phyloP scores from a whole-genome alignment of 2,113 vertebrate species.

The Bucco capensis region DNA sequence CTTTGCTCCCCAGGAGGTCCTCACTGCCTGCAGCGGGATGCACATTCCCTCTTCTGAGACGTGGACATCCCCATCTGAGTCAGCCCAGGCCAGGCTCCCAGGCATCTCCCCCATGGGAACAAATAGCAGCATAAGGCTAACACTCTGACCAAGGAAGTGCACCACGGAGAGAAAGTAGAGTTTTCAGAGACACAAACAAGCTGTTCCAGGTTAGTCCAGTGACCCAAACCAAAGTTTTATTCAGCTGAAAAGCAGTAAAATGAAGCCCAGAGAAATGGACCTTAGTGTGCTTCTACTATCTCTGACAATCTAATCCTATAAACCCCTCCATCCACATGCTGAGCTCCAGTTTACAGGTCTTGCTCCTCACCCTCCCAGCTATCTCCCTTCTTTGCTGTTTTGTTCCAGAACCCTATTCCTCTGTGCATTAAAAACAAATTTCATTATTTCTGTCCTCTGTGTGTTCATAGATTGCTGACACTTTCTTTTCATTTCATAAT shows the following conservation, averaged over 20 bases:
- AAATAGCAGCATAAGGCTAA: fast-evolving
- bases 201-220: background rate
- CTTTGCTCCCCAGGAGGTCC: background rate
- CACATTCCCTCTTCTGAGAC: background rate
- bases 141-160: background rate
- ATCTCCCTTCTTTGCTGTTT: background rate
- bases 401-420: background rate
- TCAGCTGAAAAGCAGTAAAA: background rate
- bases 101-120: background rate
- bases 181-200: background rate
- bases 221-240: background rate
- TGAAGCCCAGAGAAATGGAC: background rate
- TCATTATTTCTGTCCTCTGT: background rate
- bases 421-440: background rate
- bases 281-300: background rate
- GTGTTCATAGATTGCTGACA: background rate
- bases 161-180: background rate
- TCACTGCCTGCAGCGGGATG: background rate
- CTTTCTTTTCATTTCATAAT: background rate
- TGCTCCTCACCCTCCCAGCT: background rate
- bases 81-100: background rate
- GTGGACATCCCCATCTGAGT: background rate
- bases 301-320: background rate
- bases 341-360: background rate
- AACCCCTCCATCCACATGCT: background rate